Conservation (phyloP, 2,888 invertebrate species). For the Caenorhabditis sp. region DNA sequence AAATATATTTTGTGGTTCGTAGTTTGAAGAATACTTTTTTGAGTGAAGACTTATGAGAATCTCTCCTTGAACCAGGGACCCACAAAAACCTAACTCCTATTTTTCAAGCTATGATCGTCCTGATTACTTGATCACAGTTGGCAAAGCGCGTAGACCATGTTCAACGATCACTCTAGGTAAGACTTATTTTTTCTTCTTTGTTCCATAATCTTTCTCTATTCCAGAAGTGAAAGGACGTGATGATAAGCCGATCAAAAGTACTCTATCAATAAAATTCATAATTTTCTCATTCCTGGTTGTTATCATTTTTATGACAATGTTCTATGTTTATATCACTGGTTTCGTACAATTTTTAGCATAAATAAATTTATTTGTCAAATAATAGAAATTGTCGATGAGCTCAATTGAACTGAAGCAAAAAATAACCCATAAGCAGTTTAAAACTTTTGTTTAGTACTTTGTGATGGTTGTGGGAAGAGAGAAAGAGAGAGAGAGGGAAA, state of each 20-base stretch:
- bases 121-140: constrained; percentile 39
- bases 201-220: constrained; percentile 9
- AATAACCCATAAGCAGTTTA: constrained; percentile 29
- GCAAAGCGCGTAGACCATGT: constrained; percentile 30
- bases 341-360: constrained; percentile 19
- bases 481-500: constrained; percentile 11
- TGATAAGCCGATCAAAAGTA: constrained; percentile 23
- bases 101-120: constrained; percentile 36
- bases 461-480: not conserved
- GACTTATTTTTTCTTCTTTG: constrained; percentile 1
- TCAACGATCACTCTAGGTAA: constrained; percentile 38
- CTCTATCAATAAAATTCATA: constrained; percentile 23
- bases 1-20: not conserved
- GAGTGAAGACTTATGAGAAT: too few species aligned
- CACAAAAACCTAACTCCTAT: not conserved
- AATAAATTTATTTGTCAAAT: not conserved
- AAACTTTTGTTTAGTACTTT: not conserved
- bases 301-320: constrained; percentile 28
- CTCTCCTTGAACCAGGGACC: too few species aligned
- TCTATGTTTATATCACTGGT: constrained; percentile 31
- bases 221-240: constrained; percentile 39
- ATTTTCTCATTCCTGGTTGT: constrained; percentile 20
- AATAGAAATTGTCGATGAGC: constrained; percentile 15
- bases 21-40: not conserved
- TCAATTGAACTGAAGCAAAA: constrained; percentile 13